A percentile compares a stretch with the other conserved stretches of the same genome.
Conservation (phyloP, 2,888 invertebrate genomes). For the Merodon equestris region DNA sequence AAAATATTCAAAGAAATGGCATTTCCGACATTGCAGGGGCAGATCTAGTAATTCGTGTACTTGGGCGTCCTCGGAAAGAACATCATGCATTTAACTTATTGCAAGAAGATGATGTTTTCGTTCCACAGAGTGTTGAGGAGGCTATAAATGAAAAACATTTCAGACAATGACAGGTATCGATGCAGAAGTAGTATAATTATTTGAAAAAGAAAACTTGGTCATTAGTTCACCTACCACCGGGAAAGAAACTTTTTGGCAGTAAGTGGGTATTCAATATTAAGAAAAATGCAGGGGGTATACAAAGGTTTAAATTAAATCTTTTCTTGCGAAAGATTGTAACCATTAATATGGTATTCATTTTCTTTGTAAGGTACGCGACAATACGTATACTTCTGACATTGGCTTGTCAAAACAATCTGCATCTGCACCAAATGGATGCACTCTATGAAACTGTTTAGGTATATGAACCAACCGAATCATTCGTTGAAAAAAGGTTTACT, state of each 20-base stretch:
- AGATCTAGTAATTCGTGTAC: neutral
- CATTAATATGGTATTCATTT: too few relatives aligned
- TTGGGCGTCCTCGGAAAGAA: slow-evolving; percentile 33
- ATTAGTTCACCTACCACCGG: slow-evolving; percentile 24
- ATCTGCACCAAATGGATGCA: too few relatives aligned
- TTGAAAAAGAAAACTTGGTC: slow-evolving; percentile 31
- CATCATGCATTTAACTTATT: neutral
- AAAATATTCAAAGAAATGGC: slow-evolving; percentile 26
- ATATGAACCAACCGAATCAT: too few relatives aligned
- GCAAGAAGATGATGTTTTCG: slow-evolving; percentile 7
- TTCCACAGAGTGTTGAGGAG: slow-evolving; percentile 33
- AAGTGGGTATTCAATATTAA: slow-evolving; percentile 25
- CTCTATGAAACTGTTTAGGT: too few relatives aligned
- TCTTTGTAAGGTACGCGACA: neutral
- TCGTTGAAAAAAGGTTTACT: neutral
- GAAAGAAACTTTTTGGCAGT: neutral
- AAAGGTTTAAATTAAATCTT: too few relatives aligned
- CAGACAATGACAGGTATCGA: slow-evolving; percentile 32
- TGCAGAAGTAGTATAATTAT: slow-evolving; percentile 47
- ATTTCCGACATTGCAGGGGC: slow-evolving; percentile 3
- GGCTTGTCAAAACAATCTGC: too few relatives aligned
- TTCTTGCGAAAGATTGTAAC: too few relatives aligned
- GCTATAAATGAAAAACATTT: slow-evolving; percentile 19
- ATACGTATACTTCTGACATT: too few relatives aligned
- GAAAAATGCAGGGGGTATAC: too few relatives aligned